phyloP scores from a whole-genome alignment of 2,797 vertebrate species.

The Poecilia wingei region DNA sequence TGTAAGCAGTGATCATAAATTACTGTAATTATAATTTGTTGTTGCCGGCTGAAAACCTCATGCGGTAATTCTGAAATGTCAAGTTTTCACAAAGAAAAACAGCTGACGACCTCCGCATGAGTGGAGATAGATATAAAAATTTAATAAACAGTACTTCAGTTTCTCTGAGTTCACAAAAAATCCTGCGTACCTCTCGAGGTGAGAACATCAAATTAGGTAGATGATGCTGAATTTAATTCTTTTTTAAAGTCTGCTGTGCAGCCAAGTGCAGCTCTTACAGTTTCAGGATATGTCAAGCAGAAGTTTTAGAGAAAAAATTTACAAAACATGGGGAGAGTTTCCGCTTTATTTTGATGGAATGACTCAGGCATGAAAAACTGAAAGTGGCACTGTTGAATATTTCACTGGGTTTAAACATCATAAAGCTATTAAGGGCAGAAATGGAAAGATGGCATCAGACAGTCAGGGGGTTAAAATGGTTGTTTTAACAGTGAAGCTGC shows the following conservation, averaged over 20 bases:
- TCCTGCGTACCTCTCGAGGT: not conserved
- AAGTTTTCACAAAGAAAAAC: constrained; percentile 50
- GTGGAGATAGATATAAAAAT: constrained; percentile 6
- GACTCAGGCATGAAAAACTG: constrained; percentile 12
- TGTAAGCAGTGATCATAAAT: constrained; percentile 72
- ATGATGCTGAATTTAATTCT: not conserved
- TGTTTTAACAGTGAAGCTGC: not conserved
- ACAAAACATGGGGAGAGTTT: constrained; percentile 11
- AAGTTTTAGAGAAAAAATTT: not conserved
- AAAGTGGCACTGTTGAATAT: constrained; percentile 17
- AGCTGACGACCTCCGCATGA: constrained; percentile 23
- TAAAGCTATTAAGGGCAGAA: constrained; percentile 25
- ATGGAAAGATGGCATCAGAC: constrained; percentile 3
- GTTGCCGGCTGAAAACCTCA: constrained; percentile 53
- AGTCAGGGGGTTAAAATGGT: constrained; percentile 1
- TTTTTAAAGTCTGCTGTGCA: not conserved
- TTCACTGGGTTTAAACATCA: constrained; percentile 34
- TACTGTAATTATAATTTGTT: constrained; percentile 70
- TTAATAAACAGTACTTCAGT: constrained; percentile 7
- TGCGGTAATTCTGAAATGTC: constrained; percentile 56
- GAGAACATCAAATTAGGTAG: constrained; percentile 16
- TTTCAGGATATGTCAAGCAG: not conserved
- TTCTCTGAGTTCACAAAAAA: constrained; percentile 1
- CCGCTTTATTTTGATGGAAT: constrained; percentile 6
- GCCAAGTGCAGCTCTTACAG: not conserved